Base-by-base conservation (phyloP, 1,140 invertebrate species). In the Drosophila melanogaster region DNA sequence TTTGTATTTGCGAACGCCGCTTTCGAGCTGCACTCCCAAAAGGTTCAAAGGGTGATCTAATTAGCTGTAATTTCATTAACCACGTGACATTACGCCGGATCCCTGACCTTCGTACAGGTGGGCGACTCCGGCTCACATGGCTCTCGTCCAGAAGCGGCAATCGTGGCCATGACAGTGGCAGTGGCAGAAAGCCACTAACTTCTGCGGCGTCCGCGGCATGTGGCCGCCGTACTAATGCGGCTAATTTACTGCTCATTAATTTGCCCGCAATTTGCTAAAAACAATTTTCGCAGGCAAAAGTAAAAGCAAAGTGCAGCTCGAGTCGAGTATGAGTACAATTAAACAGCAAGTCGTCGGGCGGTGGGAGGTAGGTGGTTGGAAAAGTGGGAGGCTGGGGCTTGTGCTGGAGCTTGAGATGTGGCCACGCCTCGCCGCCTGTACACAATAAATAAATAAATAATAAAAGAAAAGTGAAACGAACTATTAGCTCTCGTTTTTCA, bases 391-490 rank as follows among this genome's bases (percentile, higher is more conserved):
- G 22, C 58, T 17, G 17, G 4, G 33, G 46, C 41, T 35, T 26
- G 12, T 4, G 22, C 54, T 30, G 37, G 26, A 47, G 58, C 43
- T 17, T 26, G 44, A 51, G 69, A 78, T 76, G 57, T 53, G 72
- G 66, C 51, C 84, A 87, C 75, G 84, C 79, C 84, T 83, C 71
- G 71, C 26, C 78, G 83, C 75, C 70, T 67, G 69, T 74, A 61
- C 64, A 59, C 53, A 41, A 78, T 72, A 80, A 79, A 86, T 86
- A 89, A 77, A 84, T 84, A 90, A 87, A 84, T 80, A 90, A 84
- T 80, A 90, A 87, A 90, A 90, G 84, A 84, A 90, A 89, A 89
- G 85, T 90, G 84, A 89, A 89, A 89, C 85, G 77, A 89, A 78
- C 85, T 74, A 84, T 75, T 89, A 89, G 85, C 84, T 89, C 84